These are phyloP conservation scores for Pseudomyrmex dendroicus DNA, from an alignment of 1,140 invertebrate species.

Conservation along the genomic window DNA sequence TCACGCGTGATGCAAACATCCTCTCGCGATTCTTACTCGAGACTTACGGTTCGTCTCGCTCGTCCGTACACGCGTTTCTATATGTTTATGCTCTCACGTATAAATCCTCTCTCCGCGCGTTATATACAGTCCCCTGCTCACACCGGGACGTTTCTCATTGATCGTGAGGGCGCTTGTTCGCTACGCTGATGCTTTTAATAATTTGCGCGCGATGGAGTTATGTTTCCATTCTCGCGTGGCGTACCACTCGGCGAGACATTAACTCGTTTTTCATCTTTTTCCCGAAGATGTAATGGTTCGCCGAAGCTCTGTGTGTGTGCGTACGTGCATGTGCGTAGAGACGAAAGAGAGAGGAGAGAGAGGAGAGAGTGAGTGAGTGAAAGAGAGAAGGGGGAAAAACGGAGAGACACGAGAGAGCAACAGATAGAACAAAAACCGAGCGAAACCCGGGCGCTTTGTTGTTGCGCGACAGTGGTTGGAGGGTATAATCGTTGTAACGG, in stretches of 20 bases:
- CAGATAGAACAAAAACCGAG: slow-evolving; percentile 66
- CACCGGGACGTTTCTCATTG: background rate
- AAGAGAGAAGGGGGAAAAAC: background rate
- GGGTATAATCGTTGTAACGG: slow-evolving; percentile 77
- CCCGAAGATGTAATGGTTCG: slow-evolving; percentile 46
- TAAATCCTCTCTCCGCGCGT: background rate
- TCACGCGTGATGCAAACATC: too few species aligned
- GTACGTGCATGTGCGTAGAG: background rate
- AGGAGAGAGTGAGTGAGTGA: slow-evolving; percentile 8
- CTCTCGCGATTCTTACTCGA: too few species aligned
- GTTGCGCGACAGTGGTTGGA: slow-evolving; percentile 78
- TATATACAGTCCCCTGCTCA: background rate
- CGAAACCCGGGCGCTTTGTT: slow-evolving; percentile 72
- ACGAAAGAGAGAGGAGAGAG: background rate
- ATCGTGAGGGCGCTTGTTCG: background rate
- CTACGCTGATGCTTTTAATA: slow-evolving; percentile 15
- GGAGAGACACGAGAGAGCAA: slow-evolving; percentile 24
- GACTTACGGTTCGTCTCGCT: background rate
- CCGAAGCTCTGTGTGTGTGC: slow-evolving; percentile 2
- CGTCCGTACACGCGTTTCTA: too few species aligned
- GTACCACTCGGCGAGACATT: slow-evolving; percentile 40
- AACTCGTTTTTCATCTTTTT: slow-evolving; percentile 62
- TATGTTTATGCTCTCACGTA: background rate
- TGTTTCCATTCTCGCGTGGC: background rate
- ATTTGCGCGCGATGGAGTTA: background rate